Percentiles rank a stretch among this genome's conserved stretches.
Conservation (phyloP, 2,797 vertebrate genomes). For the Falco naumanni region DNA sequence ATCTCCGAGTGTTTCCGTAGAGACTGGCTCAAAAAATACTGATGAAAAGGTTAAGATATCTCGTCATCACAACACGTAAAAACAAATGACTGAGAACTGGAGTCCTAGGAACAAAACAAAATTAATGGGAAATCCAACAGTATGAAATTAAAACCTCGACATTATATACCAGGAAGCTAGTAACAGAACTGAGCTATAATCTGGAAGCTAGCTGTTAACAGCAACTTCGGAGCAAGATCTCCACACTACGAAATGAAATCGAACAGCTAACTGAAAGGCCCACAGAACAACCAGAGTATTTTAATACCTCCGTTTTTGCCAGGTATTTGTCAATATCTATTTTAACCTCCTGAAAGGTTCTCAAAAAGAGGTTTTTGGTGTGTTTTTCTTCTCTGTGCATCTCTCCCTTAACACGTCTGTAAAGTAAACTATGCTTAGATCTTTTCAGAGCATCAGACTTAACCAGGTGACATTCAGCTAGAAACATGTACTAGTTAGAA, state of each 20-base stretch:
- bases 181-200: not conserved
- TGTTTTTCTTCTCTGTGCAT: not conserved
- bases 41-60: not conserved
- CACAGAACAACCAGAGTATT: not conserved
- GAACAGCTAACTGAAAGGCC: not conserved
- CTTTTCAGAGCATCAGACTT: not conserved
- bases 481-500: not conserved
- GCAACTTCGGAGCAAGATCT: not conserved
- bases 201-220: not conserved
- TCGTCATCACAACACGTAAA: fast-evolving
- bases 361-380: not conserved
- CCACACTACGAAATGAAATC: not conserved
- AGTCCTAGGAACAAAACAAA: not conserved
- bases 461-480: fast-evolving
- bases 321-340: not conserved
- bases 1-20: not conserved
- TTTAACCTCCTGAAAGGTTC: not conserved
- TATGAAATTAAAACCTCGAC: not conserved
- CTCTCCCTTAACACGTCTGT: fast-evolving
- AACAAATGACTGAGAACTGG: not conserved
- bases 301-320: not conserved
- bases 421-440: not conserved
- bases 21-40: not conserved
- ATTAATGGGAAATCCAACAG: not conserved
- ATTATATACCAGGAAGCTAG: not conserved